These are phyloP conservation scores for Coptodon bakossiorum DNA, from an alignment of 2,113 vertebrate species.

Conservation along the genomic window DNA sequence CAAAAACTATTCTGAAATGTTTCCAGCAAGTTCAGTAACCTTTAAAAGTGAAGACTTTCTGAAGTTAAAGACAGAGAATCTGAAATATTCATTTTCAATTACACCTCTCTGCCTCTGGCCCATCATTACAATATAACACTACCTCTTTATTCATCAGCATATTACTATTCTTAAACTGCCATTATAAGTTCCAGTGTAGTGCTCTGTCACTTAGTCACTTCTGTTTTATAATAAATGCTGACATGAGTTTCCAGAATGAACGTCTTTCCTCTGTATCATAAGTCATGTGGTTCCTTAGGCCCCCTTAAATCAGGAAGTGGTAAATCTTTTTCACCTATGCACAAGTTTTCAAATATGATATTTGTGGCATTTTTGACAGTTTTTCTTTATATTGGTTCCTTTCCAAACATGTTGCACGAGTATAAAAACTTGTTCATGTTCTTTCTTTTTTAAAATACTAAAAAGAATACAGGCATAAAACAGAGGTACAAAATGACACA, in stretches of 20 bases:
- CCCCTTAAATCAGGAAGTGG: neutral
- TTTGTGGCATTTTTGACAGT: neutral
- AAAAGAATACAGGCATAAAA: neutral
- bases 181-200: neutral
- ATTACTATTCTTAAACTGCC: neutral
- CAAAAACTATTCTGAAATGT: accelerated
- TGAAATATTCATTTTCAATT: neutral
- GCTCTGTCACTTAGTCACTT: neutral
- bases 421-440: neutral
- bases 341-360: neutral
- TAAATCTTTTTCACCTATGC: neutral
- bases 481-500: neutral
- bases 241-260: neutral
- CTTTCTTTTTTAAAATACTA: neutral
- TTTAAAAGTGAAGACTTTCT: neutral
- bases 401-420: neutral
- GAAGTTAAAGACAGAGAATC: neutral
- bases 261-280: neutral
- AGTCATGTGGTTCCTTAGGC: neutral
- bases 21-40: neutral
- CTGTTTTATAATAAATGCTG: neutral
- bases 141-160: neutral
- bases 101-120: neutral
- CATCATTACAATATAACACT: neutral
- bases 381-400: neutral